Conservation (phyloP, 2,797 vertebrate genomes). For the Cyprinella venusta region DNA sequence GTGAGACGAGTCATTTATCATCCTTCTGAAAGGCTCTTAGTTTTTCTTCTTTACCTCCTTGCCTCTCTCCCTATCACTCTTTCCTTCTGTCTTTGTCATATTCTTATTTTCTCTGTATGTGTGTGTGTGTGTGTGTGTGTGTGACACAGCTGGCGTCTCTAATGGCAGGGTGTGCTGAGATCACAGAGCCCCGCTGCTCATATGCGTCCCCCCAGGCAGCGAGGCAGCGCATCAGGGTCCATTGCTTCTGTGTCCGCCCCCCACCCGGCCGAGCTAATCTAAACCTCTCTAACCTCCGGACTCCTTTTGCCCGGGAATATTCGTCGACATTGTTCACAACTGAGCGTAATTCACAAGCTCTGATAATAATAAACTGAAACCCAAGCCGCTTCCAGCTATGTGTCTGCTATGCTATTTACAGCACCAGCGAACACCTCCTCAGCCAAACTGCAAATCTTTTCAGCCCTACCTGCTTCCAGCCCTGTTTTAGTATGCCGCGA, state of each 20-base stretch:
- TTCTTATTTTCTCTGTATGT: conserved; percentile 37
- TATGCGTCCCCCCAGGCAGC: conserved; percentile 54
- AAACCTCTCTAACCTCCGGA: conserved; percentile 31
- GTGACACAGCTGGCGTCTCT: conserved; percentile 61
- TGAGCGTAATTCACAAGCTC: conserved; percentile 21
- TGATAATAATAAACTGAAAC: conserved; percentile 35
- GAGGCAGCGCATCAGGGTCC: conserved; percentile 48
- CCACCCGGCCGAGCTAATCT: conserved; percentile 25
- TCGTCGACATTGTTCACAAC: conserved; percentile 5
- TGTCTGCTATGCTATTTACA: conserved; percentile 23
- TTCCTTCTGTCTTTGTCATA: conserved; percentile 58
- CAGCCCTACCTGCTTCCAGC: conserved; percentile 40
- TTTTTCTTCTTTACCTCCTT: conserved; percentile 14
- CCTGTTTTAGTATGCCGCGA: conserved; percentile 36
- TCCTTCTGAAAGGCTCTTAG: conserved; percentile 47
- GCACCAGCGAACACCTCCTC: conserved; percentile 21
- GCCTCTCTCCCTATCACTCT: conserved; percentile 50
- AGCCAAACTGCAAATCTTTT: conserved; percentile 3
- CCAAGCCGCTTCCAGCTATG: conserved; percentile 27
- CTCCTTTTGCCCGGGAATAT: conserved; percentile 19
- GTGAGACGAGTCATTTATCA: conserved; percentile 58
- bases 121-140: conserved; percentile 42
- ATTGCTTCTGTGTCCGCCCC: conserved; percentile 8
- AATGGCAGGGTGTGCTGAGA: conserved; percentile 57
- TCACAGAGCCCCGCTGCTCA: conserved; percentile 58